Percentiles rank a stretch among this genome's conserved stretches.
Conservation (phyloP, 1,140 invertebrate species). For the Plodia interpunctella region DNA sequence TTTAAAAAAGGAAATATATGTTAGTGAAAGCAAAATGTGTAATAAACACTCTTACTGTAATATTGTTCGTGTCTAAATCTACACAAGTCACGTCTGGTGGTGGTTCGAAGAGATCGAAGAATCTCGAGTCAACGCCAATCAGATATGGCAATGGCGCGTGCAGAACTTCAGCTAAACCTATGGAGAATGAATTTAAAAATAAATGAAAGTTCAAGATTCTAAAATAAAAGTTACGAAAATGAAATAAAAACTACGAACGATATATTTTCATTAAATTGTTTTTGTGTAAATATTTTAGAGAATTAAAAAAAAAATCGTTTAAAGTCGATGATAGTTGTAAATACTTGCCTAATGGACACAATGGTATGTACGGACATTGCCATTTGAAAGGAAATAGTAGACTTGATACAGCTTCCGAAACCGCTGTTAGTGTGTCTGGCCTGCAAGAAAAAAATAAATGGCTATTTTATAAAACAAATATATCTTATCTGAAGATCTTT, state of each 20-base stretch:
- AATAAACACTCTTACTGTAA: conserved; percentile 79
- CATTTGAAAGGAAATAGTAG: conserved; percentile 99
- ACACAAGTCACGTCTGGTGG: conserved; percentile 98
- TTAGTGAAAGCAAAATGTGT: too few relatives aligned
- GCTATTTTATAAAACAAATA: not conserved
- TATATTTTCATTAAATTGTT: too few relatives aligned
- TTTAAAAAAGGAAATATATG: too few relatives aligned
- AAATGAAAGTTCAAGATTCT: not conserved
- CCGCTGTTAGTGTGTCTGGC: conserved; percentile 96
- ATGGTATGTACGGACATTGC: conserved; percentile 99
- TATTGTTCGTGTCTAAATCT: conserved; percentile 98
- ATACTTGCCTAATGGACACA: conserved; percentile 94
- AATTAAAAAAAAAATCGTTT: too few relatives aligned
- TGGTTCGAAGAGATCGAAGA: conserved; percentile 98
- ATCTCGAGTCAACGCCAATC: conserved; percentile 96
- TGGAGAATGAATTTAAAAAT: conserved; percentile 21
- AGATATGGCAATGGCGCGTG: conserved; percentile 98
- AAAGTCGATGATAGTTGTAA: too few relatives aligned
- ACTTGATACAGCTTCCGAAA: conserved; percentile 98
- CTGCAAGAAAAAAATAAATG: conserved; percentile 54
- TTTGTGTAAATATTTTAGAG: too few relatives aligned
- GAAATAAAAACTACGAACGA: too few relatives aligned
- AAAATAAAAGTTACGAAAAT: conserved; percentile 2
- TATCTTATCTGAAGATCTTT: not conserved
- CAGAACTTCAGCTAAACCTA: conserved; percentile 88